Evolutionary conservation across 2,797 vertebrate genomes (phyloP), one percentile per base, ranked within the genome.

Genomic region (Trachops cirrhosus): DNA sequence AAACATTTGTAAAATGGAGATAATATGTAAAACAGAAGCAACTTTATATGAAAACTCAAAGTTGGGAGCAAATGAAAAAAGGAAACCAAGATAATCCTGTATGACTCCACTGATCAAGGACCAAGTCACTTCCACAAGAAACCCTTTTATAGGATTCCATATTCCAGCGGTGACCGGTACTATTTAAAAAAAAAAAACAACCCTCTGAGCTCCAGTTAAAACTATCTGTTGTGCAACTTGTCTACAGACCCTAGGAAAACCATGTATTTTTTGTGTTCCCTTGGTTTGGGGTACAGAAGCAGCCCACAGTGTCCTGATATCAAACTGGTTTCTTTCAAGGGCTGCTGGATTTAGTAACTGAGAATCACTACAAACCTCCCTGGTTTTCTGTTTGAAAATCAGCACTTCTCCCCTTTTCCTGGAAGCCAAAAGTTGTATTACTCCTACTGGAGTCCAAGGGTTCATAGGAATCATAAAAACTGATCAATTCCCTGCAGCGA

Each of bases 381-480:
- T 29, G 29, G 39, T 34, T 64, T 87, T 93, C 37, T 91, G 8
- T 80, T 82, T 71, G 22, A 88, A 80, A 88, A 86, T 44, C 52
- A 70, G 24, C 26, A 82, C 41, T 37, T 95, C 70, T 41, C 9
- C 32, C 18, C 10, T 86, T 57, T 74, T 52, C 46, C 41, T 77
- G 41, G 34, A 84, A 88, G 48, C 68, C 48, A 83, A 73, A 78
- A 24, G n/a, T 89, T 78, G 78, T 7, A 37, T 34, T 79, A 79
- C 82, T 92, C 41, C 34, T 39, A 32, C 22, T 77, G 16, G 57
- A 92, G 22, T 32, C 41, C 10, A 74, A 75, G 24, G 3, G 5
- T 80, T 93, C 67, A 85, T 50, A 24, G 29, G 48, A 94, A 57
- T 32, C 54, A 64, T n/a, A 96, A 96, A 80, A 32, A 29, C 34